phyloP scores from a whole-genome alignment of 1,140 invertebrate species.

The Oedothorax gibbosus region DNA sequence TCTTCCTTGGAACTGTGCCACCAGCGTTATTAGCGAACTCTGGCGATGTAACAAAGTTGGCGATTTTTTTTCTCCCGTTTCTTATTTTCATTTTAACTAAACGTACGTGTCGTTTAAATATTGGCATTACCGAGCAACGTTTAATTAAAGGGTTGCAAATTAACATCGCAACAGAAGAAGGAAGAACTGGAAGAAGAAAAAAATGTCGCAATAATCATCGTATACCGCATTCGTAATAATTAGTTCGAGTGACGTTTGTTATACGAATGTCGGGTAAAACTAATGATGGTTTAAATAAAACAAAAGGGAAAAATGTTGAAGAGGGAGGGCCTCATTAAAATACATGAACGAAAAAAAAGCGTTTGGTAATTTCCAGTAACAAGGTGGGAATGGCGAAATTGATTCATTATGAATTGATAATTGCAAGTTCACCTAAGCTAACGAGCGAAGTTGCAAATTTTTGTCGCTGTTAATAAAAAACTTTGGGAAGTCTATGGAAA shows the following conservation, averaged over 20 bases:
- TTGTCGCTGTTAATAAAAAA: too few species aligned
- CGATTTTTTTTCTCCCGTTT: constrained; percentile 11
- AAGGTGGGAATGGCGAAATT: constrained; percentile 17
- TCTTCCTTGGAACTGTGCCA: constrained; percentile 47
- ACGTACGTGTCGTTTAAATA: constrained; percentile 49
- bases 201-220: constrained; percentile 22
- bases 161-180: constrained; percentile 8
- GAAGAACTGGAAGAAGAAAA: background rate
- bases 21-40: constrained; percentile 42
- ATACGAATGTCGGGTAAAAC: background rate
- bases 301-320: constrained; percentile 9
- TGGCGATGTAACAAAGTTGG: constrained; percentile 30
- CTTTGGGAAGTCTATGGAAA: background rate
- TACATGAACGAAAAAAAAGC: constrained; percentile 1
- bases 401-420: constrained; percentile 54
- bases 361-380: constrained; percentile 9
- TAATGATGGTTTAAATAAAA: constrained; percentile 4
- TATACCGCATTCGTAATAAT: constrained; percentile 13
- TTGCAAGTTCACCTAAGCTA: constrained; percentile 25
- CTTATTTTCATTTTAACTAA: constrained; percentile 27
- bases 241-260: constrained; percentile 28
- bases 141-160: constrained; percentile 57
- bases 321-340: constrained; percentile 23
- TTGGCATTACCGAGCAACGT: constrained; percentile 40
- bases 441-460: background rate